Conservation (phyloP, 1,140 invertebrate species). For the Apis dorsata region DNA sequence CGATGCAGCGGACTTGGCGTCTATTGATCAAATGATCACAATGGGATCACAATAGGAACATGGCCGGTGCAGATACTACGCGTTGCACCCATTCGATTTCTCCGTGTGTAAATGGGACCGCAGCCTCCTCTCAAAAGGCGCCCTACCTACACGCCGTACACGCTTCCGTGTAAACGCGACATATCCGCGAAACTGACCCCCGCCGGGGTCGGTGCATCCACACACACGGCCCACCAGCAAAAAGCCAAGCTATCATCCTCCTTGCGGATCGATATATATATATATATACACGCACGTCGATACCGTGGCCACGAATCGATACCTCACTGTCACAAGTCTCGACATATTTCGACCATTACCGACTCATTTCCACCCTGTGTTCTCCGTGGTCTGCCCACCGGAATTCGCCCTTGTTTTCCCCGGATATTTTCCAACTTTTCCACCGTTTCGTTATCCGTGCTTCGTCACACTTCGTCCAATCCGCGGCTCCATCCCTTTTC, state of each 20-base stretch:
- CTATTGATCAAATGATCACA: constrained; percentile 54
- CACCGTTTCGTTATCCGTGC: not conserved
- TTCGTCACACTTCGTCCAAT: not conserved
- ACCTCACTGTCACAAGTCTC: constrained; percentile 22
- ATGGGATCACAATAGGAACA: constrained; percentile 48
- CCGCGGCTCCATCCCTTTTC: not conserved
- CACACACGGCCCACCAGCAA: not conserved
- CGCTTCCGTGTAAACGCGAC: constrained; percentile 1
- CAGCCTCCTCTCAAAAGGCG: constrained; percentile 15
- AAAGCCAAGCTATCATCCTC: not conserved
- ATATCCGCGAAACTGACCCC: constrained; percentile 10
- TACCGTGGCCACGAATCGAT: constrained; percentile 39
- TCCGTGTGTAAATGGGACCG: constrained; percentile 29
- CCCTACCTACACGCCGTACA: not conserved
- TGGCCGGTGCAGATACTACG: constrained; percentile 17
- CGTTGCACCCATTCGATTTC: constrained; percentile 24
- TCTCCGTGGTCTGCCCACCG: not conserved
- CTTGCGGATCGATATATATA: constrained; percentile 24
- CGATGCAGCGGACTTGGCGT: constrained; percentile 22
- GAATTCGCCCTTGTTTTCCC: not conserved
- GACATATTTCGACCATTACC: constrained; percentile 28
- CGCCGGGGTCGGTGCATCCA: too few species aligned
- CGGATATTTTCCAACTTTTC: constrained; percentile 26
- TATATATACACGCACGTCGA: not conserved
- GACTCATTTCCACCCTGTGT: constrained; percentile 18